Evolutionary conservation across 1,140 invertebrate genomes (phyloP).

Genomic region (Drosophila parvula): DNA sequence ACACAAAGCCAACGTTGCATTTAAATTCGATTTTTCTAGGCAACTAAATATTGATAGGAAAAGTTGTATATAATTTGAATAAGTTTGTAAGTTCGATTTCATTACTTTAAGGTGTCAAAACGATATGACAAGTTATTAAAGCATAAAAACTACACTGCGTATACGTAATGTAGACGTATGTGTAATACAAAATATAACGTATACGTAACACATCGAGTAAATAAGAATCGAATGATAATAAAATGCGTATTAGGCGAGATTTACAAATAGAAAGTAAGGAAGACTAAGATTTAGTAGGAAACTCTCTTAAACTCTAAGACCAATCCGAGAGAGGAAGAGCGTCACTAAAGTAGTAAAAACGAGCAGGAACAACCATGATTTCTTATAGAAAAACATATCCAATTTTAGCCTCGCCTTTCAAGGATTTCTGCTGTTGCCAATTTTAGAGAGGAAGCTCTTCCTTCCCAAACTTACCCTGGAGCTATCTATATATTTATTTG

Average conservation of each 20-base stretch:
- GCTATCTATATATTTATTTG: not conserved
- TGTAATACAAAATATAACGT: no score
- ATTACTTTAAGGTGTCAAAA: not conserved
- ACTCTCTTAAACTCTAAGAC: not conserved
- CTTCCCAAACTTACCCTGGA: not conserved
- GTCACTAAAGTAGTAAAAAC: no score
- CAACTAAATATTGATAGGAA: no score
- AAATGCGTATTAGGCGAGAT: no score
- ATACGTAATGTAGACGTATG: not conserved
- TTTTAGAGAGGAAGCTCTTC: not conserved
- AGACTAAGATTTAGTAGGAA: not conserved
- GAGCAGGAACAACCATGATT: not conserved
- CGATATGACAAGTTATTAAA: not conserved
- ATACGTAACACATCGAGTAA: no score
- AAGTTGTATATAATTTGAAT: not conserved
- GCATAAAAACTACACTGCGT: no score
- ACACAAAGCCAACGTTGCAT: not conserved
- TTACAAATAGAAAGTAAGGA: not conserved
- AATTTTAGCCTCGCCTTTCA: not conserved
- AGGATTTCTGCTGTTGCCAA: no score
- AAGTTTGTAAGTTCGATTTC: not conserved
- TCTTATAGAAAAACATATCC: not conserved
- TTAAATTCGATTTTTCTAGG: not conserved
- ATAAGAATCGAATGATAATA: not conserved
- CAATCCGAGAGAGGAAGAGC: no score